A percentile compares a stretch with the other conserved stretches of the same genome.
phyloP scores from a whole-genome alignment of 2,113 vertebrate genomes.

The Caranx ignobilis region DNA sequence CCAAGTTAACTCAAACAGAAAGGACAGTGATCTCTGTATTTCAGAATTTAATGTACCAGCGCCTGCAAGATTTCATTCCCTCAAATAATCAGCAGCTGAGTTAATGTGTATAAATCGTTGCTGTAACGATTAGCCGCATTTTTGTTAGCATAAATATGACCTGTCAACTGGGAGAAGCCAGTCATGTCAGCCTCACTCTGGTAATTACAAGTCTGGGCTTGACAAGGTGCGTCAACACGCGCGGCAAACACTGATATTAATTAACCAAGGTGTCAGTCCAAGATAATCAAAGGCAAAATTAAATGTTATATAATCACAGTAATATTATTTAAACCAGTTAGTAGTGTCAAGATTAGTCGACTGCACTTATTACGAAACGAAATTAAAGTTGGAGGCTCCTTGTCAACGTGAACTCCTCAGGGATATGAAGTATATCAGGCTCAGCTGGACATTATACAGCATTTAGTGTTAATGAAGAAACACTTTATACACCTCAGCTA shows the following conservation, averaged over 20 bases:
- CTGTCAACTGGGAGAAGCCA: conserved; percentile 5
- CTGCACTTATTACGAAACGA: background rate
- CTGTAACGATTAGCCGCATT: background rate
- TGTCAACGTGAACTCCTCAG: too few species aligned
- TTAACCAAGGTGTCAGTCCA: background rate
- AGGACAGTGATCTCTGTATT: background rate
- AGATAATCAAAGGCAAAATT: too few species aligned
- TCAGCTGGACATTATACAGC: too few species aligned
- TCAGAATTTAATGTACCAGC: background rate
- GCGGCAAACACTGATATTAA: conserved; percentile 15
- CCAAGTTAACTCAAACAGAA: background rate
- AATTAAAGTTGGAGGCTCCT: too few species aligned
- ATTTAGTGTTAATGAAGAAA: too few species aligned
- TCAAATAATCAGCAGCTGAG: background rate
- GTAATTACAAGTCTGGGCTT: conserved; percentile 25
- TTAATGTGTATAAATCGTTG: background rate
- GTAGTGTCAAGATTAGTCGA: background rate
- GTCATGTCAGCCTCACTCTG: background rate
- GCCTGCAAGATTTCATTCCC: background rate
- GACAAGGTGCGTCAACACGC: conserved; percentile 22
- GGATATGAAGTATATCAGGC: too few species aligned
- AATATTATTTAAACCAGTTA: background rate
- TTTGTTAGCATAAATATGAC: conserved; percentile 6
- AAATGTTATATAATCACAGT: too few species aligned
- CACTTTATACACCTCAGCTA: too few species aligned